Base-by-base conservation (phyloP, 2,888 invertebrate genomes). In the Polydrusus pterygomalis region DNA sequence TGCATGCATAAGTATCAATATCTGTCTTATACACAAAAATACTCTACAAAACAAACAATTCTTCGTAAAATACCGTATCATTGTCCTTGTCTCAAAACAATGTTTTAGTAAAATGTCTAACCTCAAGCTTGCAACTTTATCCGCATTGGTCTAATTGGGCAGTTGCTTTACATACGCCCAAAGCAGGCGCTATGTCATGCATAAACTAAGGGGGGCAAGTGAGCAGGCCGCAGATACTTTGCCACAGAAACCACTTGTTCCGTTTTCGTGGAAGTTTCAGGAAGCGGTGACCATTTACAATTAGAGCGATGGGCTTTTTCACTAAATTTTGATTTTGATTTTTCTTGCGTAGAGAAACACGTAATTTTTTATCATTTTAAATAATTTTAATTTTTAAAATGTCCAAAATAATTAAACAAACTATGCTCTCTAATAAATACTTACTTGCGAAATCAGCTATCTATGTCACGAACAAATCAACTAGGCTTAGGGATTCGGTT, bases 121-220 rank as follows among this genome's bases (percentile, higher is more conserved):
- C 69, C 68, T 63, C 74, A 45, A 68, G 77, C 74, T 75, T 75
- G 54, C 77, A 79, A 79, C 78, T 81, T 79, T 78, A 79, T 72
- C 78, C 77, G 75, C 79, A 70, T 72, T 77, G 78, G 73, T 79
- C 83, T 85, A 85, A 85, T 85, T 85, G 84, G 83, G 80, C 79
- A 81, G 83, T 82, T 84, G 84, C 82, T 83, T 82, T 84, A 84
- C 83, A 83, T 82, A 60, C 13, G 79, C 77, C 82, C 81, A 38
- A 60, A 83, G 81, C 83, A 82, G 83, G 85, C 83, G 86, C 81
- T 77, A 83, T 80, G 85, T 86, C 86, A 86, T 86, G 86, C 86
- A 86, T 86, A 86, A 86, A 86, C 86, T 85, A 86, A 83, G 84
- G 34, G 85, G 85, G 86, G 85, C 86, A 86, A 86, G 86, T 85